Evolutionary conservation across 2,888 invertebrate species (phyloP).

Genomic region (Rhagophthalmus giganteus): DNA sequence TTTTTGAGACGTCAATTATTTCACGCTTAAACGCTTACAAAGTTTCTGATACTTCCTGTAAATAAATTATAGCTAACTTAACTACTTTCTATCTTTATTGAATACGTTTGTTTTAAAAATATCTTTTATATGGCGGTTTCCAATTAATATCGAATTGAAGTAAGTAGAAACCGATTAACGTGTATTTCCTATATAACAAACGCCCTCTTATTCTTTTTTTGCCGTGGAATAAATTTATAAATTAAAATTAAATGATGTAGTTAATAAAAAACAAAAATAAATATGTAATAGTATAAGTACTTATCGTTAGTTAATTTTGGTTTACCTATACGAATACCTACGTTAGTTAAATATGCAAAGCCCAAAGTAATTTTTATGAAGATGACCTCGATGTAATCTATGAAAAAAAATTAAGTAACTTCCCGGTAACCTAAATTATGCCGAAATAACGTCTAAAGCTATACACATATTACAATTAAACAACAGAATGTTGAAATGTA

Average conservation of each 20-base stretch:
- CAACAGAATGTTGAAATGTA: conserved; percentile 2
- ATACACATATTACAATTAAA: conserved; percentile 17
- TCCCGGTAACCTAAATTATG: conserved; percentile 29
- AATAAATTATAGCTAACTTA: not conserved
- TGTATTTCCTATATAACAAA: too few relatives aligned
- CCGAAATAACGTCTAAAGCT: conserved; percentile 1
- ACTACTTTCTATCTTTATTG: not conserved
- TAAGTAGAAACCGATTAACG: too few relatives aligned
- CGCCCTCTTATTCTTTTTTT: too few relatives aligned
- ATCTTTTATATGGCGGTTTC: too few relatives aligned
- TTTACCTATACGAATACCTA: not conserved
- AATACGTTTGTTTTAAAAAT: too few relatives aligned
- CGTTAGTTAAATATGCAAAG: conserved; percentile 2
- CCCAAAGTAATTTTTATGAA: conserved; percentile 11
- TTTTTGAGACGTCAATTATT: too few relatives aligned
- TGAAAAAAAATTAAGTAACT: conserved; percentile 35
- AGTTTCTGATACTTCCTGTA: not conserved
- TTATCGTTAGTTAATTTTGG: too few relatives aligned
- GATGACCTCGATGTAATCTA: conserved; percentile 36
- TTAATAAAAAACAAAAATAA: too few relatives aligned
- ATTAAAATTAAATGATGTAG: too few relatives aligned
- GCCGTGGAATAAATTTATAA: too few relatives aligned
- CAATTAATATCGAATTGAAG: too few relatives aligned
- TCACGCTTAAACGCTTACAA: not conserved
- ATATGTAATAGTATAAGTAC: too few relatives aligned